Base-by-base conservation (phyloP, 2,888 invertebrate genomes). In the Litoditis marina region DNA sequence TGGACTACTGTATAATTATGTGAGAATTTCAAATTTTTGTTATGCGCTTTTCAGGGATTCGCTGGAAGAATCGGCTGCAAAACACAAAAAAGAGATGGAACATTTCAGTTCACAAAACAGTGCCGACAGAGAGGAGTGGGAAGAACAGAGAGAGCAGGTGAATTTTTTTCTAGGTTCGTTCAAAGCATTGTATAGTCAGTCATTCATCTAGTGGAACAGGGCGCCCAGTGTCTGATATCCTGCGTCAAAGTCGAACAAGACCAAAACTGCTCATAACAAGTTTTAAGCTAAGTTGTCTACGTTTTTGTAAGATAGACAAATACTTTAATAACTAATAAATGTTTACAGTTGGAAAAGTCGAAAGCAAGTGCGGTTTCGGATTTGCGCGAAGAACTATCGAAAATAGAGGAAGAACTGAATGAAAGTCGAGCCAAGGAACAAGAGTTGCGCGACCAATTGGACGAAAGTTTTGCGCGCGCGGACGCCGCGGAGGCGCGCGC, bases 381-480 rank as follows among this genome's bases (percentile, higher is more conserved):
- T 22, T 47, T 72, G 22, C 60, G 63, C 39, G 66, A 68, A 6
- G 53, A 58, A 25, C 44, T 71, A 19, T 30, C 27, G 34, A 63
- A 63, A 49, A 47, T 66, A n/a, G 68, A 68, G 31, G 66, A 72
- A 34, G 50, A 46, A 19, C 25, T 68, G 36, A 66, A 66, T 28
- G 68, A 71, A 50, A 54, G 58, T n/a, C 42, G 57, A 44, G 63
- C 64, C 6, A 65, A 56, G 52, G 69, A 69, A 30, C 51, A 58
- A 3, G 54, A 55, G 16, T 32, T 65, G 8, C 60, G 52, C 25
- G 52, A 59, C 13, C 57, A 63, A 22, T 13, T 67, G 11, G 69
- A 69, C 19, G 69, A 69, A 44, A 39, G 58, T 11, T 19, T 27
- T 2, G 67, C 67, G 31, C 50, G 65, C 25, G 50, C 59, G 0